phyloP scores from a whole-genome alignment of 37 sponge, comb jelly and placozoan genomes.

The Amphimedon queenslandica region DNA sequence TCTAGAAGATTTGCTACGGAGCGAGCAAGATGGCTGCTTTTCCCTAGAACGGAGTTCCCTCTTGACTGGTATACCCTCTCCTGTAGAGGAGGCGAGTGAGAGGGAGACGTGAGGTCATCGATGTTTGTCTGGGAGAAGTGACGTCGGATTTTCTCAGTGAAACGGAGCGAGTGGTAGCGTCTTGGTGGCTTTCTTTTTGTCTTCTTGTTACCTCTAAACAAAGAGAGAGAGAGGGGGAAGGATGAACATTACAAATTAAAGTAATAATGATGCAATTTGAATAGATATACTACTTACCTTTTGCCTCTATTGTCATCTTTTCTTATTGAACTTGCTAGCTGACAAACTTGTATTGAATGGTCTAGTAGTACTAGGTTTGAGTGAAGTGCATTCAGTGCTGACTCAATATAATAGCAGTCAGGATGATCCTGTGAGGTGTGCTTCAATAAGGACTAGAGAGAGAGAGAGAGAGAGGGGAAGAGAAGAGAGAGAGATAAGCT shows the following conservation, averaged over 20 bases:
- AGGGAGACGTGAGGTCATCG: conserved; percentile 17
- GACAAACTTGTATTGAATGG: conserved; percentile 51
- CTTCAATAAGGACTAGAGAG: conserved; percentile 40
- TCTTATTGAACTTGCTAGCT: conserved; percentile 35
- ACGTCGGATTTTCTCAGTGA: not conserved
- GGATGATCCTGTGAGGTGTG: conserved; percentile 30
- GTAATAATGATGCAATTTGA: not conserved
- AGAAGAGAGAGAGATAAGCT: no score
- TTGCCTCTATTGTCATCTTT: not conserved
- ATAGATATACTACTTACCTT: not conserved
- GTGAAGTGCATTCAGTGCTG: conserved; percentile 22
- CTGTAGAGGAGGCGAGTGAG: not conserved
- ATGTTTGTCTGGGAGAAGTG: conserved; percentile 33
- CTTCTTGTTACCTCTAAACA: not conserved
- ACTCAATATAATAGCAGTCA: conserved; percentile 25
- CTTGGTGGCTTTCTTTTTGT: not conserved
- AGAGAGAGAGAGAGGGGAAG: no score
- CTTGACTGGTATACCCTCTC: not conserved
- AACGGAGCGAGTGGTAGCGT: not conserved
- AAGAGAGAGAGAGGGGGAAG: not conserved
- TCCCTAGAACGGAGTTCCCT: not conserved
- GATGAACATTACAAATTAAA: not conserved
- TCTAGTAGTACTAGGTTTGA: conserved; percentile 38
- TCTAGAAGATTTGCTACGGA: not conserved
- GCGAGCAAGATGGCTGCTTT: not conserved